Evolutionary conservation across 2,888 invertebrate genomes (phyloP).

Genomic region (Carabus problematicus): DNA sequence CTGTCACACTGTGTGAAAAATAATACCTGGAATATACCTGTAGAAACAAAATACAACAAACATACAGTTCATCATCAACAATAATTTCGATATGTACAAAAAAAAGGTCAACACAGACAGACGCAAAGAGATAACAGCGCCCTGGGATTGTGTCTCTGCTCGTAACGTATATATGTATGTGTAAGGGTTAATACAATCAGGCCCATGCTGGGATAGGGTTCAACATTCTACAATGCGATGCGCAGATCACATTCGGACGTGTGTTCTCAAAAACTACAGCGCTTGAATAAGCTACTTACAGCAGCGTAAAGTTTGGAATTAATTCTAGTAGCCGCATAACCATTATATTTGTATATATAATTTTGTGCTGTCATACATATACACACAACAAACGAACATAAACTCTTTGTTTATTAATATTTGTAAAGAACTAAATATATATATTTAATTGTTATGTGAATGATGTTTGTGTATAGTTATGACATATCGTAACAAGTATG

Average conservation of each 20-base stretch:
- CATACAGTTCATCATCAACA: conserved; percentile 1
- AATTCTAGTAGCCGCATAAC: too few species aligned
- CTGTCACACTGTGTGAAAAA: conserved; percentile 24
- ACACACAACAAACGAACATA: too few species aligned
- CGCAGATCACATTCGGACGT: too few species aligned
- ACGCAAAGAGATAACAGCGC: background rate
- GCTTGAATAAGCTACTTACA: too few species aligned
- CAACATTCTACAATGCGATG: conserved; percentile 28
- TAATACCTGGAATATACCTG: conserved; percentile 46
- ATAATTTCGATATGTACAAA: conserved; percentile 28
- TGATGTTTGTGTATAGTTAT: too few species aligned
- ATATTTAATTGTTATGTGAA: too few species aligned
- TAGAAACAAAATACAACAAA: conserved; percentile 43
- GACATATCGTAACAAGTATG: background rate
- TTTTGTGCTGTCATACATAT: too few species aligned
- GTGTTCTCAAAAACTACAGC: too few species aligned
- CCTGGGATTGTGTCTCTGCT: conserved; percentile 12
- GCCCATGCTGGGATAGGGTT: conserved; percentile 28
- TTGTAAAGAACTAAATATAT: too few species aligned
- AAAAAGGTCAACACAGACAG: background rate
- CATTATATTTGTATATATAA: too few species aligned
- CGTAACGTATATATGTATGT: conserved; percentile 16
- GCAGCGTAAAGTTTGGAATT: too few species aligned
- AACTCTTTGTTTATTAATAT: too few species aligned
- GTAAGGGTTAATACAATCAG: conserved; percentile 29